Base-by-base conservation (phyloP, 2,888 invertebrate species). In the Stratiomys singularior region DNA sequence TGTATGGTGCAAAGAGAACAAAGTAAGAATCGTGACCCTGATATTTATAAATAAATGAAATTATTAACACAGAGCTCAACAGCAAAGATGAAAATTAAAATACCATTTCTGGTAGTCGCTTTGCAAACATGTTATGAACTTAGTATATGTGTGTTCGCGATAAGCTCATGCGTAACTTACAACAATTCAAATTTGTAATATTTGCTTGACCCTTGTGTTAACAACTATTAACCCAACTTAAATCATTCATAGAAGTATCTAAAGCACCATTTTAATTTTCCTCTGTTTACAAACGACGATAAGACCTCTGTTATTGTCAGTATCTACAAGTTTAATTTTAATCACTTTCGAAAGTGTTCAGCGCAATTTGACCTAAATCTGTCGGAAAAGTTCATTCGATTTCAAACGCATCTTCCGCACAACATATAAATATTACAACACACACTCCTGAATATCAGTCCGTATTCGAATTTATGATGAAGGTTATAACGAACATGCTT, bases 131-230 rank as follows among this genome's bases (percentile, higher is more conserved):
- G n/a, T n/a, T n/a, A n/a, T n/a, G n/a, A n/a, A n/a, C n/a, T n/a
- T n/a, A n/a, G n/a, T n/a, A n/a, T n/a, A n/a, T n/a, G n/a, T n/a
- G n/a, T 37, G 37, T 37, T 37, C 37, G 5, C 37, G 9, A 37
- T 37, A 37, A 37, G 5, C 37, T 5, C 15, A 52, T 18, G 52
- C 52, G 52, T 18, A 52, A 52, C 18, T 18, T 52, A 52, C 15
- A 52, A 52, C 52, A 52, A 28, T 64, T 64, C 27, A 30, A 64
- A 64, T 64, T 64, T 64, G 64, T 64, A 64, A 64, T 64, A 28
- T 64, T 64, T 64, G 28, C 64, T 15, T 64, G 64, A 64, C 64
- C 64, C 30, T 4, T 64, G 64, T 7, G 15, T 27, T 9, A 0
- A 30, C 15, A 64, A 15, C 15, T 30, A 27, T 30, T 30, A 25